Evolutionary conservation across 1,140 invertebrate species (phyloP).

Genomic region (Fopius arisanus): DNA sequence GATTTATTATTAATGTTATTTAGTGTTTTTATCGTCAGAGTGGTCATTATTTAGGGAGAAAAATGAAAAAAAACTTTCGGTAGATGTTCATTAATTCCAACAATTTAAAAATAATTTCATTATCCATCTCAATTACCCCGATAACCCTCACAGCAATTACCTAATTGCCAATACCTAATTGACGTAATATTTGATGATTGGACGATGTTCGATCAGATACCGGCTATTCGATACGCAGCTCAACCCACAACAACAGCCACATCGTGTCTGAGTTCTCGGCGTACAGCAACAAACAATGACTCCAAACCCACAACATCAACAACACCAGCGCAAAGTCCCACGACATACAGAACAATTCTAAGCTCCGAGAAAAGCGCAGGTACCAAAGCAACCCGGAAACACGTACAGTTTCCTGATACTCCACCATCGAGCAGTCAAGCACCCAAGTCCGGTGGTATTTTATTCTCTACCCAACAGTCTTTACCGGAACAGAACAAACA

Average conservation of each 20-base stretch:
- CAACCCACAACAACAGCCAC: conserved; percentile 52
- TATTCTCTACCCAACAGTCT: neutral
- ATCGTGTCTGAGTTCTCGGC: conserved; percentile 45
- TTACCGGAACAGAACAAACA: neutral
- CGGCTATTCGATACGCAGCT: conserved; percentile 47
- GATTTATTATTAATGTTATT: too few relatives aligned
- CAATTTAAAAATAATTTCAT: neutral
- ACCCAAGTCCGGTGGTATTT: conserved; percentile 11
- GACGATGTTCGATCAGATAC: conserved; percentile 33
- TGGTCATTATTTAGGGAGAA: too few relatives aligned
- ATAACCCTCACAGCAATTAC: neutral
- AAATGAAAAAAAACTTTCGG: too few relatives aligned
- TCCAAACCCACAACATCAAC: conserved; percentile 46
- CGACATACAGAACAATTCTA: conserved; percentile 38
- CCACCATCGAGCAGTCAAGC: conserved; percentile 1
- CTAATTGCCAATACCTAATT: neutral
- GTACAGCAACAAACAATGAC: conserved; percentile 52
- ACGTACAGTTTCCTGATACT: conserved; percentile 59
- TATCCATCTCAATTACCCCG: neutral
- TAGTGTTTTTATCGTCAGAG: too few relatives aligned
- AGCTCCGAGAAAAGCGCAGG: conserved; percentile 45
- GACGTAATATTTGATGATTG: neutral
- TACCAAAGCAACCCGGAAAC: conserved; percentile 47
- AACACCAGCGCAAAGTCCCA: conserved; percentile 48
- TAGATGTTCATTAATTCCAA: too few relatives aligned